Base-by-base conservation (phyloP, 2,888 invertebrate species). In the Nudaria mundana region DNA sequence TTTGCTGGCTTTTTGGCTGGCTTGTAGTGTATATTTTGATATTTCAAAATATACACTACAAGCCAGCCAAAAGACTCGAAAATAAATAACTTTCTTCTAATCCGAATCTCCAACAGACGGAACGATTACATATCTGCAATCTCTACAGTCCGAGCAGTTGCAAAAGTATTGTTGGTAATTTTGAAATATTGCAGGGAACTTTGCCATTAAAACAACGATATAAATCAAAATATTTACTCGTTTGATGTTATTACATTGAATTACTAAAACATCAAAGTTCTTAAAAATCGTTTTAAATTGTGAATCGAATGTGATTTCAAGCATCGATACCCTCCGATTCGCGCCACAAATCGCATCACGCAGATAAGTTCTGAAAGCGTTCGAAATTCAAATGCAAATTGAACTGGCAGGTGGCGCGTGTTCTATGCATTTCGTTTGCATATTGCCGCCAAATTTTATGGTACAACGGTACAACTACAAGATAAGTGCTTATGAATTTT, bases 281-380 rank as follows among this genome's bases (percentile, higher is more conserved):
- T n/a, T 50, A 42, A 56, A 63, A 73, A 74, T 74, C 63, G 46
- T 53, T 56, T 60, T 55, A 66, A 71, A 78, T 76, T 71, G 67
- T 50, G 52, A 67, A 58, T 62, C 62, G 60, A 72, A 78, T 74
- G 55, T 52, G 66, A 76, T 76, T 78, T 73, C 52, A 58, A 59
- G 63, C 67, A 59, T 70, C 68, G 63, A 65, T 71, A 66, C 73
- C 65, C 68, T 63, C 59, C 56, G 55, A 66, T 66, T 65, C 57
- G 55, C 61, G 67, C 69, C 66, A 65, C 59, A 70, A 73, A 72
- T 71, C 63, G 63, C 61, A 71, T 71, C 68, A 66, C 56, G 56
- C 52, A 56, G 53, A 64, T 66, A 61, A 67, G 58, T 65, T 72
- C 65, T 58, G 59, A 62, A 65, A 61, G 59, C 66, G 56, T 69